phyloP scores from a whole-genome alignment of 1,140 invertebrate species.

The Neodiprion lecontei region DNA sequence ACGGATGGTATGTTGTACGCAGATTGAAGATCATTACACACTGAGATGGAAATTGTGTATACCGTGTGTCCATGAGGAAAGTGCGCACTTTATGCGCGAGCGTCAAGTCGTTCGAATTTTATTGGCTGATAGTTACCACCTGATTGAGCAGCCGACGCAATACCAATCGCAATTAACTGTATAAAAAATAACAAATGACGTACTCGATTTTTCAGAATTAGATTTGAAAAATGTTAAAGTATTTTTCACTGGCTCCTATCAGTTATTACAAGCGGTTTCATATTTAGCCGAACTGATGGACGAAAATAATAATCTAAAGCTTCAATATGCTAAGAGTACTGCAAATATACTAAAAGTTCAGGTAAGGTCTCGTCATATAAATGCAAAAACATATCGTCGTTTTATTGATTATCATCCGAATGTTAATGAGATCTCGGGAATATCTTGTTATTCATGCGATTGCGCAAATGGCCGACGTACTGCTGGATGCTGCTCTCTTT shows the following conservation, averaged over 20 bases:
- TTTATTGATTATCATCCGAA: slow-evolving; percentile 26
- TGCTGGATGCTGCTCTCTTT: slow-evolving; percentile 28
- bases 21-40: no score
- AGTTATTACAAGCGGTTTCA: slow-evolving; percentile 28
- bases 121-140: no score
- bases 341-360: slow-evolving; percentile 25
- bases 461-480: slow-evolving; percentile 30
- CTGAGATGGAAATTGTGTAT: no score
- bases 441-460: slow-evolving; percentile 27
- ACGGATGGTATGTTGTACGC: no score
- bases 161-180: no score
- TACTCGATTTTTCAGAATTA: slow-evolving; percentile 28
- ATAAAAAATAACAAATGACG: background rate
- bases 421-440: slow-evolving; percentile 10
- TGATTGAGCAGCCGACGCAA: no score
- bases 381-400: slow-evolving; percentile 25
- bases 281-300: slow-evolving; percentile 34
- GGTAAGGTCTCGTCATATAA: slow-evolving; percentile 29
- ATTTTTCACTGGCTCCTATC: slow-evolving; percentile 29
- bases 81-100: no score
- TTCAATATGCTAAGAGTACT: slow-evolving; percentile 25
- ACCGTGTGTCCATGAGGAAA: no score
- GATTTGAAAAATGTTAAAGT: slow-evolving; percentile 28
- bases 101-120: no score
- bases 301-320: slow-evolving; percentile 18